Percentiles rank a stretch among this genome's conserved stretches.
Conservation (phyloP, 1,140 invertebrate species). For the Drosophila ananassae region DNA sequence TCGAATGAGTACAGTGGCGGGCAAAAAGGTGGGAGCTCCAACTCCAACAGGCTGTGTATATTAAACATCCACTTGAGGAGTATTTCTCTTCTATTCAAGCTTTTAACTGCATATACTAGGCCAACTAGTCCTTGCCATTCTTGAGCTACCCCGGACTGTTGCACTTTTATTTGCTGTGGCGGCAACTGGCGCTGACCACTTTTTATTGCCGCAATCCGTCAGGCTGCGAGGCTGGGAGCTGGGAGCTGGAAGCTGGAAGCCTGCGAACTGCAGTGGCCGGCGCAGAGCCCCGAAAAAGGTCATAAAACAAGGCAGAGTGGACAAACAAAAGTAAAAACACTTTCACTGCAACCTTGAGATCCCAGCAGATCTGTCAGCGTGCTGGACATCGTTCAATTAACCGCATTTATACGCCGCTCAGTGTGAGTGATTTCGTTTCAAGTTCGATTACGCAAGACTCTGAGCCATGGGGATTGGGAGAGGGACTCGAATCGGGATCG, state of each 20-base stretch:
- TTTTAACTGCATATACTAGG: too few species aligned
- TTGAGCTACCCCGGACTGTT: background rate
- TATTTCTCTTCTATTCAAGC: too few species aligned
- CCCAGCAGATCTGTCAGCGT: slow-evolving; percentile 26
- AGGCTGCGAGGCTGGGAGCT: slow-evolving; percentile 25
- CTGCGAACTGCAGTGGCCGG: slow-evolving; percentile 58
- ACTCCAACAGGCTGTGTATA: too few species aligned
- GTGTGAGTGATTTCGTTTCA: slow-evolving; percentile 57
- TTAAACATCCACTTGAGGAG: too few species aligned
- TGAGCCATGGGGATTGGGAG: background rate
- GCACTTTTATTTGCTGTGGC: slow-evolving; percentile 40
- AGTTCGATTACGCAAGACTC: slow-evolving; percentile 67
- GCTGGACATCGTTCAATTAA: slow-evolving; percentile 59
- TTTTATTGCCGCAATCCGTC: slow-evolving; percentile 79
- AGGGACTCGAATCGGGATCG: too few species aligned
- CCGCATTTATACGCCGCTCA: slow-evolving; percentile 56
- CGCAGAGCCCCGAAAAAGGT: slow-evolving; percentile 35
- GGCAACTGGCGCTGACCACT: slow-evolving; percentile 43
- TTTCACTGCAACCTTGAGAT: slow-evolving; percentile 81
- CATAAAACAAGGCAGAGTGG: slow-evolving; percentile 46
- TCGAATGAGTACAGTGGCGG: background rate
- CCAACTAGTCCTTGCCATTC: background rate
- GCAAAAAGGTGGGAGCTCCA: background rate
- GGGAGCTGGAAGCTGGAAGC: slow-evolving; percentile 67
- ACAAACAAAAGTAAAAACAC: slow-evolving; percentile 78